phyloP scores from a whole-genome alignment of 2,888 invertebrate genomes.

The Diarsia dahlii region DNA sequence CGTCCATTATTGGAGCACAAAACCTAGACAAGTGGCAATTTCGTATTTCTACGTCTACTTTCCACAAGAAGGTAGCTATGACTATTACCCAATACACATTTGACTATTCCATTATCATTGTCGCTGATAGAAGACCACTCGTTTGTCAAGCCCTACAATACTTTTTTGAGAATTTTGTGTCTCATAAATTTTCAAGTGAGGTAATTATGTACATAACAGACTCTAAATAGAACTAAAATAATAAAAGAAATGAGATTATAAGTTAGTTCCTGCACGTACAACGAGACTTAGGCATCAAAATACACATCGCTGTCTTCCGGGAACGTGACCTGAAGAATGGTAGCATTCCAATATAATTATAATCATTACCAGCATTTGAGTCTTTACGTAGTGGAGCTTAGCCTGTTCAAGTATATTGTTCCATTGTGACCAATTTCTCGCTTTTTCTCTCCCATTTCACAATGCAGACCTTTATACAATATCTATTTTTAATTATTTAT shows the following conservation, averaged over 20 bases:
- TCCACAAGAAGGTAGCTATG: background rate
- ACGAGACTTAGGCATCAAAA: background rate
- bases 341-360: too few relatives aligned
- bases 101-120: background rate
- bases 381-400: too few relatives aligned
- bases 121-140: background rate
- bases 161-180: background rate
- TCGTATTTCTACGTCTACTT: background rate
- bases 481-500: background rate
- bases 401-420: too few relatives aligned
- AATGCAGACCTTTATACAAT: background rate
- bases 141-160: background rate
- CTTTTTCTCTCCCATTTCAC: too few relatives aligned
- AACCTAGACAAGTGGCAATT: background rate
- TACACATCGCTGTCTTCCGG: too few relatives aligned
- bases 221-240: too few relatives aligned
- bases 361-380: too few relatives aligned
- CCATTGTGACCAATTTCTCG: too few relatives aligned
- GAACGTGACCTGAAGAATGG: background rate
- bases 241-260: too few relatives aligned
- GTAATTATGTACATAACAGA: too few relatives aligned
- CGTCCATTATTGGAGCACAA: background rate
- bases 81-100: background rate
- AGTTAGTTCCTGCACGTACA: too few relatives aligned
- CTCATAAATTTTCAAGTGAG: background rate